Evolutionary conservation across 1,140 invertebrate species (phyloP), one percentile per base, ranked within the genome.

Genomic region (Cylas formicarius): DNA sequence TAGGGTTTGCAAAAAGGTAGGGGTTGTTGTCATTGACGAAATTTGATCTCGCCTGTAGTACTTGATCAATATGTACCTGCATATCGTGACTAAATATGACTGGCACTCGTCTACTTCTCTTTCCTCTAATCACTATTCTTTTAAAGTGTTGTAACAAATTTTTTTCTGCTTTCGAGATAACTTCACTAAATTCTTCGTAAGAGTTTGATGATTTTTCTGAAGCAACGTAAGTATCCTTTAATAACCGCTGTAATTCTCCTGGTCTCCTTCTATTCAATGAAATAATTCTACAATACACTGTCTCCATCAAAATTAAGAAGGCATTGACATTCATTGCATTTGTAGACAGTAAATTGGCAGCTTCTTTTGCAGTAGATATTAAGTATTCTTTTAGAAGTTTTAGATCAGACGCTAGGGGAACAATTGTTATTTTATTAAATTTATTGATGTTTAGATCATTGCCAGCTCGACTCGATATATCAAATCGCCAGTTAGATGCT

Each of bases 361-460:
- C 18, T 21, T 45, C 31, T n/a, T 33, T 29, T 18, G 56, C 46
- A 31, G 46, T 41, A 9, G 14, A n/a, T 21, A 43, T 44, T 8
- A 62, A 43, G 37, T 56, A 55, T 34, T 65, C 40, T 54, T 61
- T 63, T 1, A 63, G 35, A 6, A 52, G 34, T 61, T 63, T 60
- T 26, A 63, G 47, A 41, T 63, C 62, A 52, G 48, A 55, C 11
- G 61, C 62, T 19, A 65, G 50, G 11, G 60, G 62, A 7, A 63
- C 46, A 21, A 63, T 61, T 19, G 57, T 63, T 38, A 60, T 34
- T 36, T 62, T 61, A 36, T 62, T 62, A 46, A 39, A 60, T 48
- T 63, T 64, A 11, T 60, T 63, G 20, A 38, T 43, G 42, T 62
- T 57, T 16, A 63, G 22, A 47, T 62, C 56, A 23, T 40, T 36